phyloP scores from a whole-genome alignment of 2,113 vertebrate species.

The Oncorhynchus nerka region DNA sequence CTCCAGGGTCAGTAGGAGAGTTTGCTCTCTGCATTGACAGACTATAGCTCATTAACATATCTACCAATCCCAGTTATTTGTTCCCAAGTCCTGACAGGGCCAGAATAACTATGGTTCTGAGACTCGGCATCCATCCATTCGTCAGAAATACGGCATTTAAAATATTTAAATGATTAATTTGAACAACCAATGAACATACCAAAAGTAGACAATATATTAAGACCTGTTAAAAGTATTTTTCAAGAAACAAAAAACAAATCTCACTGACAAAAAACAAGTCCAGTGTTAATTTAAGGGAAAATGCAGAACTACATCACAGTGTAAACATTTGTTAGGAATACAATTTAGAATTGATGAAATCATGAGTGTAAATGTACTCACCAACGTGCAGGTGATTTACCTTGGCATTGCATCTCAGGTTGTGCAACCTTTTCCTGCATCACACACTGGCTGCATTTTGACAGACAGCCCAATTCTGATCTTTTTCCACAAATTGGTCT shows the following conservation, averaged over 20 bases:
- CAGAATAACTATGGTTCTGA: no score
- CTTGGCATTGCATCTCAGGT: background rate
- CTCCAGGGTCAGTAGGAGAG: no score
- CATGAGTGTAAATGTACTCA: background rate
- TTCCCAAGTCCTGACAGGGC: no score
- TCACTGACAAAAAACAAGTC: slow-evolving; percentile 10
- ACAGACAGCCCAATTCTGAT: background rate
- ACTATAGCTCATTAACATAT: no score
- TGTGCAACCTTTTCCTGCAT: background rate
- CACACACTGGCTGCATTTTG: background rate
- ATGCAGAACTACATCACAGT: slow-evolving; percentile 7
- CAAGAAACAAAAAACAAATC: slow-evolving; percentile 10
- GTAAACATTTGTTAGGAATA: slow-evolving; percentile 16
- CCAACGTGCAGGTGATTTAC: background rate
- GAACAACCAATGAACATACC: background rate
- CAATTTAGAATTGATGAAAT: background rate
- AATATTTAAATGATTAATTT: no score
- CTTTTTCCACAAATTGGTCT: no score
- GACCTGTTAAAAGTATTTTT: background rate
- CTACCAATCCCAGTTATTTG: no score
- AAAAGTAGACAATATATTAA: slow-evolving; percentile 2
- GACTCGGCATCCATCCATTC: no score
- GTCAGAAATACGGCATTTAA: no score
- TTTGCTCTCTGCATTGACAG: no score
- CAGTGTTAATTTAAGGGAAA: slow-evolving; percentile 19